A percentile compares a stretch with the other conserved stretches of the same genome.
phyloP scores from a whole-genome alignment of 1,140 invertebrate species.

The Holcopasites calliopsidis region DNA sequence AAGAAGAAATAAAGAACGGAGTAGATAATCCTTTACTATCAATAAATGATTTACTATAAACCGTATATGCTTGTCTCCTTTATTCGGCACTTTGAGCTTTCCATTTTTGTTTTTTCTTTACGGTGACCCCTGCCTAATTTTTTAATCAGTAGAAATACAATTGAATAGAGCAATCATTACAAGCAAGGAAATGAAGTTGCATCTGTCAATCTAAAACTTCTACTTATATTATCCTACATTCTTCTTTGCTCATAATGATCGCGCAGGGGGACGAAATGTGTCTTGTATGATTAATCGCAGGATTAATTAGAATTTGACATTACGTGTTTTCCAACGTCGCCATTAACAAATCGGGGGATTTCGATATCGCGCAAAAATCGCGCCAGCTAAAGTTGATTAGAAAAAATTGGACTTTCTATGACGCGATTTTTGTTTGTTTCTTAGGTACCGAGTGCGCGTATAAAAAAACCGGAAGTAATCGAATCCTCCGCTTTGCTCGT shows the following conservation, averaged over 20 bases:
- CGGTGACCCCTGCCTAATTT: constrained; percentile 20
- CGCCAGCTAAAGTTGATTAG: neutral
- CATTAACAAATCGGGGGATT: neutral
- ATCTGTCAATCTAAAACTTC: neutral
- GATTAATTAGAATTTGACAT: constrained; percentile 6
- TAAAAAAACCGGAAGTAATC: neutral
- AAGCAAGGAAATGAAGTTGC: neutral
- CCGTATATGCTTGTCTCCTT: constrained; percentile 36
- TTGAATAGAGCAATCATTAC: neutral
- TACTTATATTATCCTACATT: neutral
- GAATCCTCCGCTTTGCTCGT: neutral
- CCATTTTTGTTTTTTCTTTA: constrained; percentile 28
- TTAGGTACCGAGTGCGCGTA: neutral
- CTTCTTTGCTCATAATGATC: constrained; percentile 3
- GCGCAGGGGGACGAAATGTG: constrained; percentile 6
- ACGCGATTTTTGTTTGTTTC: neutral
- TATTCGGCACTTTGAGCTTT: constrained; percentile 60
- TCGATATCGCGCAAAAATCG: neutral
- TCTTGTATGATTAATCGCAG: neutral
- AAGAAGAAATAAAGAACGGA: neutral
- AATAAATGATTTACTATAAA: constrained; percentile 27
- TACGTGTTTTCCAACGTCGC: too few species aligned
- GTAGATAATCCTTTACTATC: neutral
- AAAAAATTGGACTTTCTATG: neutral
- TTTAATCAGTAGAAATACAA: constrained; percentile 25